Base-by-base conservation (phyloP, 1,140 invertebrate genomes). In the Papilio machaon region DNA sequence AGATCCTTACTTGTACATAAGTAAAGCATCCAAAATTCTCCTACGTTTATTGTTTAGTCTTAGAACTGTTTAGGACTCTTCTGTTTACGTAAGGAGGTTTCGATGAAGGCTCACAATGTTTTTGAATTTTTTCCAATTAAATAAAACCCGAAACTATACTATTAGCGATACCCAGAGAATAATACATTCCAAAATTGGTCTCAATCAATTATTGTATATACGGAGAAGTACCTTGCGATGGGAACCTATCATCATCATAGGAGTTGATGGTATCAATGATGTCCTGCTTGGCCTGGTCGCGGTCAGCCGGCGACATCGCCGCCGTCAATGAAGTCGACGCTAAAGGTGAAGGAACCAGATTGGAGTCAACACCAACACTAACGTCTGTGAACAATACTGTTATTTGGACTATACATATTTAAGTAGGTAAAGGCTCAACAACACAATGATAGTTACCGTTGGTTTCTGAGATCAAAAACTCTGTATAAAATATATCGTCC, bases 231-330 rank as follows among this genome's bases (percentile, higher is more conserved):
- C 92, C 92, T 90, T 89, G 89, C 10, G 92, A 94, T 11, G 92
- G 92, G 64, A 89, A 94, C 73, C 91, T 86, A 0, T 90, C 81
- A 76, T 94, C 92, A 4, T 89, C 87, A 80, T 89, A 92, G 23
- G 91, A 87, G 78, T 88, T 85, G 30, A 88, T 85, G 15, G 85
- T 81, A n/a, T 85, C 60, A 49, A 88, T 85, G 46, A 89, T 87
- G 19, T 75, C 75, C 43, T 74, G 76, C 38, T 86, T 89, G 11
- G 86, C 87, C 75, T 85, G 82, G 10, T 83, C 79, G 6, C 80
- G 64, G 6, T 83, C 82, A 11, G 79, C 81, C 9, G 58, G 13
- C 17, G 43, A 58, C 76, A 80, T 17, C 54, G n/a, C 76, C 17
- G 81, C 73, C 60, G 15, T 30, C 11, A 23, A 74, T 46, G 19